Evolutionary conservation across 2,113 vertebrate species (phyloP), one percentile per base, ranked within the genome.

Genomic region (Tachycineta bicolor): DNA sequence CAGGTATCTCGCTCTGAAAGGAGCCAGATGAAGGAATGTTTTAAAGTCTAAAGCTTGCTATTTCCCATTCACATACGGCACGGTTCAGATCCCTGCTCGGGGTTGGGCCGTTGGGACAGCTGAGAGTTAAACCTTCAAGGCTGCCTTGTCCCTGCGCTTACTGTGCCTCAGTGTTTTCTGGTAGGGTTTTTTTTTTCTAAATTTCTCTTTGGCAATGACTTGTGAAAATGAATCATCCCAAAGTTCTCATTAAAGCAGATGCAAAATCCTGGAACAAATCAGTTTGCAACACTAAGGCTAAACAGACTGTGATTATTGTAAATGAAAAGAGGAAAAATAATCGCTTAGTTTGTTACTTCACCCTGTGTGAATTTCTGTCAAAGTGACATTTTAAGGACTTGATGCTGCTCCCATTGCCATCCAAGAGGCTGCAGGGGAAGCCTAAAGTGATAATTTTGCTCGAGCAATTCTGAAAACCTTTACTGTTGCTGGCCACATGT

Each of bases 251-350:
- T 85, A 96, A 96, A 96, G 93, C 93, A 96, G 90, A 96, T 75
- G 69, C 86, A 93, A 94, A 95, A 94, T 92, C 90, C 94, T 96
- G 90, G 93, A 96, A 94, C 93, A 93, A 95, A 96, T 93, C 88
- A 90, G 94, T 97, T 94, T 93, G 86, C 90, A 90, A 95, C 85
- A 89, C 76, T 78, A 86, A 71, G 77, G 85, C 94, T 93, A 92
- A 97, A 93, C 92, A 92, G 96, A 64, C 80, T 88, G 85, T 81
- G 83, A 93, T 81, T 94, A 89, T 13, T 95, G 88, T 75, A 95
- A 93, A 92, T 82, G 76, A 95, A 95, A 95, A 92, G 69, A 90
- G 69, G 58, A 92, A 83, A 96, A 92, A 82, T 49, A 93, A 81
- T 93, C 44, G 34, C 79, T 81, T 33, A 18, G 79, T 90, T 90